Evolutionary conservation across 2,113 vertebrate species (phyloP), one percentile per base, ranked within the genome.

Genomic region (Aix galericulata): DNA sequence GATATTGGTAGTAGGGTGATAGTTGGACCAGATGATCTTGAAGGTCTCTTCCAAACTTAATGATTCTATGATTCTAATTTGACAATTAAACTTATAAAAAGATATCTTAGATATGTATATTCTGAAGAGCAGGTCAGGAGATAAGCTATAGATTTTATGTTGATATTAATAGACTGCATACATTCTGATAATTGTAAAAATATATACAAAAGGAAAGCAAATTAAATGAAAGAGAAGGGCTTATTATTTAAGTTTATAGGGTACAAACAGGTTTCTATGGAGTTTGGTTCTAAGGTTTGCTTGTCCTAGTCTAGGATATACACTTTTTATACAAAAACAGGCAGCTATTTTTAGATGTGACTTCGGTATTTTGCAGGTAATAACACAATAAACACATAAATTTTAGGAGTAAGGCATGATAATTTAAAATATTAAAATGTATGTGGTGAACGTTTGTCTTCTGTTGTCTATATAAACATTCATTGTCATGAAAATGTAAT

Each of bases 401-500:
- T 66, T 82, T 86, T 72, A 38, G 22, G 60, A 84, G 31, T 55
- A 21, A 8, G 15, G 48, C 31, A 73, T n/a, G 23, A 34, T 74
- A 63, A 59, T 64, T 84, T 76, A 80, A 72, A 52, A 8, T 40
- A 88, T 89, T 79, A 42, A 64, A 86, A 55, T 56, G 2, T 81
- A 46, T 74, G 38, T 74, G 16, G 23, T 77, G 25, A 81, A 15
- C 17, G 78, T 75, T 56, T 72, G 46, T 76, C 18, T 76, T 58
- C 53, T 79, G 60, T 60, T 36, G 29, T 75, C 71, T 79, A 34
- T 44, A 75, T 81, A 90, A 96, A 69, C 80, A 93, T 93, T 95
- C 18, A 77, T 93, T 97, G 95, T 87, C 89, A 92, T 95, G 93
- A 96, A 96, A 97, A 96, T 96, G 89, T 72, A 89, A 50, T 90